These are phyloP conservation scores for Catostylus mosaicus DNA, from an alignment of 30 jellyfish, hydroid and myxozoan genomes.

Conservation along the genomic window DNA sequence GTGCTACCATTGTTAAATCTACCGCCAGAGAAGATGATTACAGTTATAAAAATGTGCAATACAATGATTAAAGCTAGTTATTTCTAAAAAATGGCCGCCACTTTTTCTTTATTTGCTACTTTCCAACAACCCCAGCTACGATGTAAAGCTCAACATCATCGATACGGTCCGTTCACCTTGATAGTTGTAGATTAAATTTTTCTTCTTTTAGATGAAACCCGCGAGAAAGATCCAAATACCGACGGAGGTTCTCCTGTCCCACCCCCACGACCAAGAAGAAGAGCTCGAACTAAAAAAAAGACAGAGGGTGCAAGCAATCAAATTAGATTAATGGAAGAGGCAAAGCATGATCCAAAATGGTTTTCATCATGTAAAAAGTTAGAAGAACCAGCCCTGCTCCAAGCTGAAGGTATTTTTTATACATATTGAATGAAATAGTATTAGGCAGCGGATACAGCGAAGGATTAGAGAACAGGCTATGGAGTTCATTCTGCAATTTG, in stretches of 20 bases:
- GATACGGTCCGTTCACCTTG: too few relatives aligned
- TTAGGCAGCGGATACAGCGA: neutral
- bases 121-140: too few relatives aligned
- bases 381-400: constrained; percentile 75
- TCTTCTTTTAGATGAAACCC: neutral
- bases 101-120: too few relatives aligned
- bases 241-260: constrained; percentile 86
- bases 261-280: constrained; percentile 96
- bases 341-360: constrained; percentile 89
- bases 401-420: constrained; percentile 31
- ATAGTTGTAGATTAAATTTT: neutral
- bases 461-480: too few relatives aligned
- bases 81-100: too few relatives aligned
- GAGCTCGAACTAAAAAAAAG: constrained; percentile 82
- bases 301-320: constrained; percentile 66
- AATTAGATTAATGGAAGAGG: constrained; percentile 54
- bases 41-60: too few relatives aligned
- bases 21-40: too few relatives aligned
- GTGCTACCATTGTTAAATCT: too few relatives aligned
- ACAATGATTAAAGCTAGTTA: too few relatives aligned
- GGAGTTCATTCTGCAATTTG: too few relatives aligned
- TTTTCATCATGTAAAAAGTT: constrained; percentile 78
- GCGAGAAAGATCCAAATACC: neutral
- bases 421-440: neutral
- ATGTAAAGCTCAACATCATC: too few relatives aligned